Percentiles rank a stretch among this genome's conserved stretches.
phyloP scores from a whole-genome alignment of 2,113 vertebrate species.

The Paratilapia polleni region DNA sequence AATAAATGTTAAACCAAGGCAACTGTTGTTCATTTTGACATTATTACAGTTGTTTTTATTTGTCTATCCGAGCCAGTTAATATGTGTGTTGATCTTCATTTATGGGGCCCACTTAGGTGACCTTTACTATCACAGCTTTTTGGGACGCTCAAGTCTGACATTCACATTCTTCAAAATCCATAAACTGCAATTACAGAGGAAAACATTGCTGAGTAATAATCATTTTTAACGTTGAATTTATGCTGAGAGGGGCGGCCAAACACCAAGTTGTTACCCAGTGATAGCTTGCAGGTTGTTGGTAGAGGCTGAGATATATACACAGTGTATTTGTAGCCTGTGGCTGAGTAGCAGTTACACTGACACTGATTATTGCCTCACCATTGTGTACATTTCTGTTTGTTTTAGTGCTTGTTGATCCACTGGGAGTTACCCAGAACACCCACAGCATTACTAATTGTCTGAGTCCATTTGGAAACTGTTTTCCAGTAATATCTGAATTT shows the following conservation, averaged over 20 bases:
- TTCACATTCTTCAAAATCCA: conserved; percentile 16
- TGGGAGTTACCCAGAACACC: not conserved
- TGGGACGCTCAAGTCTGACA: conserved; percentile 9
- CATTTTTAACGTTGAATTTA: not conserved
- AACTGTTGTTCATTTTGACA: not conserved
- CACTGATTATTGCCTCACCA: not conserved
- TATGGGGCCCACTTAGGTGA: not conserved
- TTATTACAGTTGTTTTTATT: not conserved
- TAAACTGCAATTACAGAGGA: not conserved
- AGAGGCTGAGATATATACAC: not conserved
- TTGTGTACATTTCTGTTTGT: not conserved
- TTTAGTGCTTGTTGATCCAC: not conserved
- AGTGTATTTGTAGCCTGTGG: not conserved
- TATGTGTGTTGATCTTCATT: not conserved
- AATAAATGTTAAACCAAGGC: conserved; percentile 50
- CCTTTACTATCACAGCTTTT: conserved; percentile 18
- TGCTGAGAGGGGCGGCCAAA: not conserved
- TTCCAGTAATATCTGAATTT: not conserved
- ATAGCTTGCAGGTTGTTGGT: not conserved
- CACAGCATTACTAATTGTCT: not conserved
- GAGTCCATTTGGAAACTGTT: not conserved
- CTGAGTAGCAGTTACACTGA: not conserved
- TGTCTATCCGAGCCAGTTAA: not conserved
- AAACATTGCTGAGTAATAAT: conserved; percentile 8
- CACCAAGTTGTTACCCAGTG: not conserved